Base-by-base conservation (phyloP, 2,888 invertebrate species). In the Toxonevra muliebris region DNA sequence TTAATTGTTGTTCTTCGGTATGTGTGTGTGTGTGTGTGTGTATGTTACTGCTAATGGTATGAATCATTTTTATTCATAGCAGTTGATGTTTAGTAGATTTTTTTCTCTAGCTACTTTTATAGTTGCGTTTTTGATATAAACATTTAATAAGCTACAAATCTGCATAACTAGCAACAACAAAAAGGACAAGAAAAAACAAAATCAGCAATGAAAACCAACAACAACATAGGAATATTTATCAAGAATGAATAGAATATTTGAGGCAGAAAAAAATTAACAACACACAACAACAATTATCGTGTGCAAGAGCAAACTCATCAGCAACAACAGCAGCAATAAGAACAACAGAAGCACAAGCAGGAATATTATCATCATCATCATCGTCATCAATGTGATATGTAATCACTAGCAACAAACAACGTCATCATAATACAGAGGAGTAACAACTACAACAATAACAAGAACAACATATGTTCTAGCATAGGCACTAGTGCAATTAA, bases 301-400 rank as follows among this genome's bases (percentile, higher is more conserved):
- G 66, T 50, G 66, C 61, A 66, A 50, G 45, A 50, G 20, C 61
- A 62, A 52, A 52, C 41, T 61, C 76, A 72, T 68, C 66, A 69
- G 48, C 59, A 70, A 50, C 19, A 57, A 45, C 41, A 62, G 30
- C 61, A 67, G 10, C 42, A 52, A 59, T 52, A 59, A 55, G 55
- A 5, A 20, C 11, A 55, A 13, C 7, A 55, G 55, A 9, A 2
- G 54, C 13, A 54, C 19, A 55, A 15, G 19, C 19, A 42, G 2
- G 10, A n/a, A 13, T 5, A 15, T 11, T n/a, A 41, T 57, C 11
- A 3, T 40, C 17, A 7, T 57, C 15, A n/a, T 5, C 15, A 30
- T 30, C 30, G 7, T 30, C 50, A 48, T 13, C 50, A 48, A 48
- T 4, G 13, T n/a, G 2, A 4, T 48, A 48, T 15, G 50, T 48